A percentile compares a stretch with the other conserved stretches of the same genome.
These are phyloP conservation scores for Amblyteles armatorius DNA, from an alignment of 2,888 invertebrate species.

Conservation along the genomic window DNA sequence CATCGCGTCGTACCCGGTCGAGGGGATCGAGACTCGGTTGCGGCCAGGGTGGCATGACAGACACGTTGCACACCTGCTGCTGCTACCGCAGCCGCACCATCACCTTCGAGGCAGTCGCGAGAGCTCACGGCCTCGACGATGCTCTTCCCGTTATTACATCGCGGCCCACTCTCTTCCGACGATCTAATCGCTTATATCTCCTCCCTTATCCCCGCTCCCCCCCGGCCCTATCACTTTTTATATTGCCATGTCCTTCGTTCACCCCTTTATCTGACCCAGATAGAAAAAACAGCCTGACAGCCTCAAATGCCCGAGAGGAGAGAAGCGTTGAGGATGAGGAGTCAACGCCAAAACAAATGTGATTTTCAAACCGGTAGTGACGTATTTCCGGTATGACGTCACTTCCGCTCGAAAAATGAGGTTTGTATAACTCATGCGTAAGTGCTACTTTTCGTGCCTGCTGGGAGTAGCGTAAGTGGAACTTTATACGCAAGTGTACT, in stretches of 20 bases:
- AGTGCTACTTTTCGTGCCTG: too few relatives aligned
- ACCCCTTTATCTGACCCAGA: conserved; percentile 45
- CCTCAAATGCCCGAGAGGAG: background rate
- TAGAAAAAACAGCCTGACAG: background rate
- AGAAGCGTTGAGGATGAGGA: too few relatives aligned
- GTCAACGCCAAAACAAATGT: too few relatives aligned
- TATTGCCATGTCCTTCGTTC: conserved; percentile 45
- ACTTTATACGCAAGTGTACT: too few relatives aligned
- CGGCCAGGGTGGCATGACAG: conserved; percentile 43
- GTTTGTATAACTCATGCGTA: too few relatives aligned
- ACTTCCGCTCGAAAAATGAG: too few relatives aligned
- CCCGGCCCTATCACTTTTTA: conserved; percentile 44
- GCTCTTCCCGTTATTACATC: conserved; percentile 65
- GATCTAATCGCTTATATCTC: conserved; percentile 61
- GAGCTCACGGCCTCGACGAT: conserved; percentile 50
- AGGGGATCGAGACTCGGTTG: conserved; percentile 29
- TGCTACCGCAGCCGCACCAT: conserved; percentile 19
- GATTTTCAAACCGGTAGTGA: too few relatives aligned
- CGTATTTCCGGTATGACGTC: background rate
- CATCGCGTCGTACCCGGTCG: conserved; percentile 8
- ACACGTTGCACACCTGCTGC: conserved; percentile 55
- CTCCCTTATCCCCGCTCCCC: conserved; percentile 40
- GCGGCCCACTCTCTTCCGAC: conserved; percentile 65
- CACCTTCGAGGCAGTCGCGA: conserved; percentile 53
- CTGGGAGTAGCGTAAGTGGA: too few relatives aligned